These are phyloP conservation scores for Geothlypis trichas DNA, from an alignment of 2,113 vertebrate species.

Conservation along the genomic window DNA sequence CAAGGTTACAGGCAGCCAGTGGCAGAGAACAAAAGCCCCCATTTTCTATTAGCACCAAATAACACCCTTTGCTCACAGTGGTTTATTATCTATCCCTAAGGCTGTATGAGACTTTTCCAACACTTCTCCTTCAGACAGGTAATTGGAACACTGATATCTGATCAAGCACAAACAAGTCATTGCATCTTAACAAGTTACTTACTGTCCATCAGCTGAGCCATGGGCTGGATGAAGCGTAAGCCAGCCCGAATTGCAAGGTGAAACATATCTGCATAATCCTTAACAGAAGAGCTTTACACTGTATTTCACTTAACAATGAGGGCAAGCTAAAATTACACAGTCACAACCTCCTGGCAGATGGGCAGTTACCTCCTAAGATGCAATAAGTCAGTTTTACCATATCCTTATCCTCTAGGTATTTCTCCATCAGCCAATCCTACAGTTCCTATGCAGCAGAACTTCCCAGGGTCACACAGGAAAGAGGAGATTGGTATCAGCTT, in stretches of 20 bases:
- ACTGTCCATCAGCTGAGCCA: not conserved
- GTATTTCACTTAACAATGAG: slow-evolving; percentile 21
- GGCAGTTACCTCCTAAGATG: not conserved
- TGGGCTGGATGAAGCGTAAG: not conserved
- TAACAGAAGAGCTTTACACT: slow-evolving; percentile 10
- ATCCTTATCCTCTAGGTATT: not conserved
- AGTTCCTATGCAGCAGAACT: not conserved
- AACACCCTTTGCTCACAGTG: not conserved
- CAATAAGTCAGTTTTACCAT: slow-evolving; percentile 17
- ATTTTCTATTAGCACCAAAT: not conserved
- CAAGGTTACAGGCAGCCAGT: not conserved
- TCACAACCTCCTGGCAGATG: slow-evolving; percentile 26
- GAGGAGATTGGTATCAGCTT: not conserved
- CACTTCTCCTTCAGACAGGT: not conserved
- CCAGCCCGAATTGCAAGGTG: not conserved
- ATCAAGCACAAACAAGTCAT: slow-evolving; percentile 9
- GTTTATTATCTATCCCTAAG: not conserved
- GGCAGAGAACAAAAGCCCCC: not conserved
- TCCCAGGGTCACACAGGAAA: not conserved
- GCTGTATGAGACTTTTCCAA: not conserved
- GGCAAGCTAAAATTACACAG: slow-evolving; percentile 58
- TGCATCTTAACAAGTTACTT: slow-evolving; percentile 21
- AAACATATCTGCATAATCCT: slow-evolving; percentile 54
- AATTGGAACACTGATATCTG: not conserved
- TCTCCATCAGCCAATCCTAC: not conserved